Evolutionary conservation across 2,113 vertebrate species (phyloP).

Genomic region (Origma solitaria): DNA sequence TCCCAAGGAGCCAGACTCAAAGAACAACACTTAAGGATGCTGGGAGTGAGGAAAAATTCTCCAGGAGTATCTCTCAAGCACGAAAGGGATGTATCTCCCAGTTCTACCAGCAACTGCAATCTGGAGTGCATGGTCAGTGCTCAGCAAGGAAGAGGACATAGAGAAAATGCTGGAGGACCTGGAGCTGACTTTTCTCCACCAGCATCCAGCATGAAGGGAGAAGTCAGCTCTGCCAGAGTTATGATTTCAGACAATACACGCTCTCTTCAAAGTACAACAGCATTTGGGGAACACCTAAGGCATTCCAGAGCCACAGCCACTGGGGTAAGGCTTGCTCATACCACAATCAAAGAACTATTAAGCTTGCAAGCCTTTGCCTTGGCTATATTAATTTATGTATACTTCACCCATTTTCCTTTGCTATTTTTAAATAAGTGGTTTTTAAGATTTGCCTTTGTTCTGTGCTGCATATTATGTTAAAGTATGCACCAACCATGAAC

Average conservation of each 20-base stretch:
- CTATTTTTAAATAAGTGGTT: not conserved
- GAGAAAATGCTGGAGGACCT: not conserved
- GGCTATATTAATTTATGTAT: not conserved
- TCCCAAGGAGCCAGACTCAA: not conserved
- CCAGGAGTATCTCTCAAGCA: not conserved
- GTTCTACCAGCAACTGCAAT: not conserved
- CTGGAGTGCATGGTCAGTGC: accelerated
- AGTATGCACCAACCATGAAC: not conserved
- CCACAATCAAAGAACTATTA: not conserved
- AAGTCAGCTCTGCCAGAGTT: not conserved
- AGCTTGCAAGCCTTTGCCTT: not conserved
- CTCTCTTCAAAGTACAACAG: not conserved
- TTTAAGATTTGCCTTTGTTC: not conserved
- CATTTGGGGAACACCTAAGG: not conserved
- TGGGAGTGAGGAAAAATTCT: not conserved
- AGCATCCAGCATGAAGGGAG: not conserved
- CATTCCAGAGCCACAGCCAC: not conserved
- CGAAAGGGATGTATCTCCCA: accelerated
- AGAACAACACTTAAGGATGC: not conserved
- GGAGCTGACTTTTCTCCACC: not conserved
- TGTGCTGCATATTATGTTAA: not conserved
- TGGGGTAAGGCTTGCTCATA: not conserved
- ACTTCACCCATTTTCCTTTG: not conserved
- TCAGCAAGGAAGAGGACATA: not conserved
- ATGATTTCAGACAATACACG: not conserved